Evolutionary conservation across 2,888 invertebrate genomes (phyloP).

Genomic region (Noctuana brunneofusca): DNA sequence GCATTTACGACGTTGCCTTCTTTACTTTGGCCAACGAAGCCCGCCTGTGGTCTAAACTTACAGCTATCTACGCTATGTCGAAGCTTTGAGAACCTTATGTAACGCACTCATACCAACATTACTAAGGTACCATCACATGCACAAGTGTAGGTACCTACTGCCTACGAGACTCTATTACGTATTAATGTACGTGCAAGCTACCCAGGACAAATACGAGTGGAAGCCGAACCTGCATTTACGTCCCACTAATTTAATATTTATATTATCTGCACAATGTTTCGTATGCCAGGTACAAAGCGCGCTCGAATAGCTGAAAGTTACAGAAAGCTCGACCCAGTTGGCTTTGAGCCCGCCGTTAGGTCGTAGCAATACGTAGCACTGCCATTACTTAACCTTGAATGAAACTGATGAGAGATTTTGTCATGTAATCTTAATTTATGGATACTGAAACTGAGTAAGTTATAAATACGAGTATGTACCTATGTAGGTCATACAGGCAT

Average conservation of each 20-base stretch:
- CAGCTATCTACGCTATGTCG: slow-evolving; percentile 6
- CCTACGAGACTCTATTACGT: slow-evolving; percentile 24
- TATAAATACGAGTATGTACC: no score
- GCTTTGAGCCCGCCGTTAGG: slow-evolving; percentile 67
- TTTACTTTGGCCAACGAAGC: slow-evolving; percentile 48
- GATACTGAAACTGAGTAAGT: neutral
- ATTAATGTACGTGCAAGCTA: slow-evolving; percentile 29
- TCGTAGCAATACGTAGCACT: slow-evolving; percentile 55
- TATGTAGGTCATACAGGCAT: no score
- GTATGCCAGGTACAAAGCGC: slow-evolving; percentile 51
- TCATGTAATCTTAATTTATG: slow-evolving; percentile 1
- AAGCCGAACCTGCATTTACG: slow-evolving; percentile 34
- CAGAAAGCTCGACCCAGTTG: slow-evolving; percentile 78
- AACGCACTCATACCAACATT: slow-evolving; percentile 1
- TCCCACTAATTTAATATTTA: slow-evolving; percentile 37
- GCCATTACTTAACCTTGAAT: slow-evolving; percentile 61
- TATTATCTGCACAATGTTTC: slow-evolving; percentile 42
- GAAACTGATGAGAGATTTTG: slow-evolving; percentile 34
- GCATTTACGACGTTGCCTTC: no score
- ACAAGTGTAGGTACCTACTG: slow-evolving; percentile 11
- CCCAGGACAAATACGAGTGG: slow-evolving; percentile 26
- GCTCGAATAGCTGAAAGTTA: slow-evolving; percentile 69
- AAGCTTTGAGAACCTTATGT: slow-evolving; percentile 37
- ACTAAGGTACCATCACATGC: slow-evolving; percentile 5
- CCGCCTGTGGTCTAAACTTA: slow-evolving; percentile 34